phyloP scores from a whole-genome alignment of 2,888 invertebrate genomes.

The Leucoma salicis region DNA sequence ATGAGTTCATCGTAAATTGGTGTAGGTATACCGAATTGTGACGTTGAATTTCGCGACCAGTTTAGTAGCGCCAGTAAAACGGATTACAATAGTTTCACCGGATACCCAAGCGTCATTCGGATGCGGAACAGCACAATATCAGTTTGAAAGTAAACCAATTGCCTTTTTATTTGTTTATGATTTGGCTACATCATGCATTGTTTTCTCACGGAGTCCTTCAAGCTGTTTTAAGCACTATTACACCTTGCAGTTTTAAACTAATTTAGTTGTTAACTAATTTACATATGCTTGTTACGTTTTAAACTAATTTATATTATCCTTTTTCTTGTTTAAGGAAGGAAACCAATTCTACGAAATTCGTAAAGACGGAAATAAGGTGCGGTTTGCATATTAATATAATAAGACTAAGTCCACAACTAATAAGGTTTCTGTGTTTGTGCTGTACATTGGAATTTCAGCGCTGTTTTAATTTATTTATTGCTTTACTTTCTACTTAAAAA shows the following conservation, averaged over 20 bases:
- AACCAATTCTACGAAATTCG: slow-evolving; percentile 24
- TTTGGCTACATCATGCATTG: no score
- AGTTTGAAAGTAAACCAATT: slow-evolving; percentile 33
- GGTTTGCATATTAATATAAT: slow-evolving; percentile 14
- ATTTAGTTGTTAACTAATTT: no score
- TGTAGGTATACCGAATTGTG: slow-evolving; percentile 18
- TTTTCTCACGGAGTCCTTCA: no score
- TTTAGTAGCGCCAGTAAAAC: slow-evolving; percentile 44
- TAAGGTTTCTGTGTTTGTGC: slow-evolving; percentile 22
- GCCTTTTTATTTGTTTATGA: no score
- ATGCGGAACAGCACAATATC: slow-evolving; percentile 44
- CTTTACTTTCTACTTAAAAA: no score
- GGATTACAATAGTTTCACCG: slow-evolving; percentile 53
- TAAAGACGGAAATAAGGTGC: slow-evolving; percentile 15
- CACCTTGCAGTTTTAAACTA: no score
- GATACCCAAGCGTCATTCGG: slow-evolving; percentile 29
- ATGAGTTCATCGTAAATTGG: no score
- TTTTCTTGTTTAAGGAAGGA: slow-evolving; percentile 14
- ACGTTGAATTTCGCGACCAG: slow-evolving; percentile 26
- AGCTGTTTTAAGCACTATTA: no score
- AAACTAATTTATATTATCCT: no score
- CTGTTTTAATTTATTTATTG: no score
- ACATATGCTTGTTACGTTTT: no score
- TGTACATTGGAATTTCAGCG: no score
- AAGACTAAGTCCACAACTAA: slow-evolving; percentile 19